Evolutionary conservation across 2,113 vertebrate species (phyloP).

Genomic region (Hemicordylus capensis): DNA sequence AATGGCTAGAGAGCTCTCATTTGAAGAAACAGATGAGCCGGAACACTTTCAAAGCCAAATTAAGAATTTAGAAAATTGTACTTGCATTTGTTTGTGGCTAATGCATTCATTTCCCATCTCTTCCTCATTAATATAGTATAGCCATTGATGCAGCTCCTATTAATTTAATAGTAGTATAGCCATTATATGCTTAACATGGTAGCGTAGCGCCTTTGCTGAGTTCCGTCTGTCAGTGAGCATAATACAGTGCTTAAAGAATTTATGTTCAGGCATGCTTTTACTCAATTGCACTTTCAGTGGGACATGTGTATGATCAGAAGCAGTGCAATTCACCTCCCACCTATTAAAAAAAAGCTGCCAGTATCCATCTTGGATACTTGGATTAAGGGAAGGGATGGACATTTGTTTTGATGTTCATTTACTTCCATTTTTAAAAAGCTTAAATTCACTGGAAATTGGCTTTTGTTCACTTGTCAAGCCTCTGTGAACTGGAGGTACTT

Average conservation of each 20-base stretch:
- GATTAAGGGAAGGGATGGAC: not conserved
- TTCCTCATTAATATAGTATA: not conserved
- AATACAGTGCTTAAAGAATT: not conserved
- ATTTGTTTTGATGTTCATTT: too few relatives aligned
- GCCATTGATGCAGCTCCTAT: not conserved
- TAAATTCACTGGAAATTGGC: too few relatives aligned
- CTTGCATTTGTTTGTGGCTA: constrained; percentile 21
- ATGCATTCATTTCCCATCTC: not conserved
- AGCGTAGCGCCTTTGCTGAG: not conserved
- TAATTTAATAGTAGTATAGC: not conserved
- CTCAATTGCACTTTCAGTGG: not conserved
- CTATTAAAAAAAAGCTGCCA: not conserved
- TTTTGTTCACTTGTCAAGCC: too few relatives aligned
- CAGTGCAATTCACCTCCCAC: not conserved
- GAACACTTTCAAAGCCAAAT: constrained; percentile 46
- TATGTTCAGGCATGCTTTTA: not conserved
- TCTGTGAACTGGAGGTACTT: too few relatives aligned
- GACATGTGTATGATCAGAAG: not conserved
- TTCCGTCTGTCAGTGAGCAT: not conserved
- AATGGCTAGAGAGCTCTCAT: constrained; percentile 22
- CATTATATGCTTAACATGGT: not conserved
- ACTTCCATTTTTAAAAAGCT: too few relatives aligned
- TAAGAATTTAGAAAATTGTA: constrained; percentile 28
- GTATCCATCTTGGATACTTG: not conserved
- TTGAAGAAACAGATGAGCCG: constrained; percentile 21